Evolutionary conservation across 1,140 invertebrate genomes (phyloP), one percentile per base, ranked within the genome.

Genomic region (Drosophila ambigua): DNA sequence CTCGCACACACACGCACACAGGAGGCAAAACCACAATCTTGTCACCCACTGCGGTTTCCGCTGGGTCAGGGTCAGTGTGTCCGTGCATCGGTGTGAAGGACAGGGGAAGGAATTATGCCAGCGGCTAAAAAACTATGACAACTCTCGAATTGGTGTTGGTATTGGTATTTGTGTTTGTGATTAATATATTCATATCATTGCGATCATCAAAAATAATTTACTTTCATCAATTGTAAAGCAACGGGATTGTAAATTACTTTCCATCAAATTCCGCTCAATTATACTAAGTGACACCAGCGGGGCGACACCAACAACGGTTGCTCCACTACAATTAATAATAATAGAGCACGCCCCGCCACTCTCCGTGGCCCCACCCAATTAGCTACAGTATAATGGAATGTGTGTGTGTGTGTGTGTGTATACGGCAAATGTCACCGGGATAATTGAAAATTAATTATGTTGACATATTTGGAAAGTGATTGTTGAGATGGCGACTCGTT

Each of bases 381-480:
- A 63, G 45, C 45, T 20, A 5, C 7, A 31, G 49, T 50, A 35
- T 46, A 35, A 44, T 45, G 26, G 64, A 20, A 15, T 23, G 7
- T 41, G 9, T 20, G 39, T 16, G 15, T 23, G 53, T 46, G 51
- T 23, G 15, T 7, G 26, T 28, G 55, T 62, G 59, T 57, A 39
- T 52, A 62, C 45, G 58, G 48, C 41, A 60, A 84, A 84, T 80
- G 81, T 80, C 81, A 79, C 81, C 67, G 67, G 76, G 72, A 88
- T 88, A 88, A 88, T 88, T 88, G 83, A 88, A 88, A 88, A 88
- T 88, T 88, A 88, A 88, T 88, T 88, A 88, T 88, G 83, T 88
- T 88, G 83, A 88, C 83, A 88, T 88, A 88, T 88, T 88, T 79
- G 72, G 83, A 83, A 87, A 88, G 84, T 88, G 83, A 88, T 88